These are phyloP conservation scores for Geodia barretti DNA, from an alignment of 37 sponge, comb jelly and placozoan species.

Conservation along the genomic window DNA sequence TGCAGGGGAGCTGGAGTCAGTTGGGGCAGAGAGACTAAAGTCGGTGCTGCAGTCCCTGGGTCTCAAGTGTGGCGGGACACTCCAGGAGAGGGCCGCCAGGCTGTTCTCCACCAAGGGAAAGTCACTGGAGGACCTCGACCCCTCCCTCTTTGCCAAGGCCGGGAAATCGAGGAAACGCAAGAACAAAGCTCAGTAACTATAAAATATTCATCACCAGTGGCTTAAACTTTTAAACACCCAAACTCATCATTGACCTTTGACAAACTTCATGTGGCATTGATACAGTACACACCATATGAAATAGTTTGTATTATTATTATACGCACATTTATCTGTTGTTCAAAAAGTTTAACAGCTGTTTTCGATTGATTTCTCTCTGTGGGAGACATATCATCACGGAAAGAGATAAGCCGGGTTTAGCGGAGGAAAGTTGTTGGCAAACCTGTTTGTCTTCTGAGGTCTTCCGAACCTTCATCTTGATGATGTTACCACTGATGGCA, in stretches of 20 bases:
- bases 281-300: too few species aligned
- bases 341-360: conserved; percentile 56
- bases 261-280: too few species aligned
- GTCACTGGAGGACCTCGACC: conserved; percentile 48
- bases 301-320: too few species aligned
- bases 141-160: conserved; percentile 73
- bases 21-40: conserved; percentile 77
- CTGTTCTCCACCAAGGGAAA: conserved; percentile 77
- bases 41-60: conserved; percentile 58
- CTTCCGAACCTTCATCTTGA: conserved; percentile 72
- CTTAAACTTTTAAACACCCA: background rate
- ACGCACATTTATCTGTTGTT: conserved; percentile 23
- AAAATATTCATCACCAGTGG: background rate
- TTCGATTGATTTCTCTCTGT: conserved; percentile 60
- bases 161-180: conserved; percentile 13
- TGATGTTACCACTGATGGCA: conserved; percentile 45
- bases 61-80: conserved; percentile 95
- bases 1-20: conserved; percentile 60
- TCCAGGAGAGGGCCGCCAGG: conserved; percentile 71
- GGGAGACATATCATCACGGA: conserved; percentile 1
- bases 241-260: too few species aligned
- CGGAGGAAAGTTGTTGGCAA: background rate
- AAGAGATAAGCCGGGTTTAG: background rate
- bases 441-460: conserved; percentile 56
- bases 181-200: too few species aligned